phyloP scores from a whole-genome alignment of 2,113 vertebrate species.

The Hystrix brachyura region DNA sequence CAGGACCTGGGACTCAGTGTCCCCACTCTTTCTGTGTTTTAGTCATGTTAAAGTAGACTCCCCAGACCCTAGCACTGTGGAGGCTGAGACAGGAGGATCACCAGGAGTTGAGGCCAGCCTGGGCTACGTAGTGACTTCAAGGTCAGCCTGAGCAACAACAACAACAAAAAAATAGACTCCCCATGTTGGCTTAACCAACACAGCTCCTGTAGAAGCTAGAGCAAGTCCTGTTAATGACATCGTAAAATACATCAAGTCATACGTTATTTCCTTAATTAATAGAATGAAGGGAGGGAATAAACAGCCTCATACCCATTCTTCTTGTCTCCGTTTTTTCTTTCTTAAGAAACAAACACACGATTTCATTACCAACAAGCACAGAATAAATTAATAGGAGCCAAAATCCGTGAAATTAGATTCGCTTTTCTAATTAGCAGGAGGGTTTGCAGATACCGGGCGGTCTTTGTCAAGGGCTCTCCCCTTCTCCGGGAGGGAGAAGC shows the following conservation, averaged over 20 bases:
- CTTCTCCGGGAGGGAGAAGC: constrained; percentile 30
- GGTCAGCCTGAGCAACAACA: not conserved
- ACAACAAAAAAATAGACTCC: not conserved
- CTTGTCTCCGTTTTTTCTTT: constrained; percentile 63
- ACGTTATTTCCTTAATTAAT: constrained; percentile 40
- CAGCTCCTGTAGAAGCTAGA: not conserved
- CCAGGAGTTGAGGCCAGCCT: not conserved
- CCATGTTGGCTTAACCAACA: not conserved
- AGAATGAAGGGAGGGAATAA: not conserved
- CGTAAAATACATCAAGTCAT: not conserved
- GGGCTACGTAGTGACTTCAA: not conserved
- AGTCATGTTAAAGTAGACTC: not conserved
- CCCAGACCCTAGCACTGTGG: not conserved
- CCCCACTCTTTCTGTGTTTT: not conserved
- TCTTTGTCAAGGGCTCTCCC: constrained; percentile 63
- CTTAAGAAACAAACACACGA: constrained; percentile 74
- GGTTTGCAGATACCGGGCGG: constrained; percentile 52
- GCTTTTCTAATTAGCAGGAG: constrained; percentile 83
- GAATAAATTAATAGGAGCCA: constrained; percentile 80
- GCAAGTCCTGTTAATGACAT: not conserved
- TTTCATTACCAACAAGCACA: constrained; percentile 80
- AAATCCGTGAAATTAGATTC: constrained; percentile 84
- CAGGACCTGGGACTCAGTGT: not conserved
- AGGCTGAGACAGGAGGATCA: not conserved
- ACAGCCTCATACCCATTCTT: constrained; percentile 15